phyloP scores from a whole-genome alignment of 2,888 invertebrate species.

The Idaea biselata region DNA sequence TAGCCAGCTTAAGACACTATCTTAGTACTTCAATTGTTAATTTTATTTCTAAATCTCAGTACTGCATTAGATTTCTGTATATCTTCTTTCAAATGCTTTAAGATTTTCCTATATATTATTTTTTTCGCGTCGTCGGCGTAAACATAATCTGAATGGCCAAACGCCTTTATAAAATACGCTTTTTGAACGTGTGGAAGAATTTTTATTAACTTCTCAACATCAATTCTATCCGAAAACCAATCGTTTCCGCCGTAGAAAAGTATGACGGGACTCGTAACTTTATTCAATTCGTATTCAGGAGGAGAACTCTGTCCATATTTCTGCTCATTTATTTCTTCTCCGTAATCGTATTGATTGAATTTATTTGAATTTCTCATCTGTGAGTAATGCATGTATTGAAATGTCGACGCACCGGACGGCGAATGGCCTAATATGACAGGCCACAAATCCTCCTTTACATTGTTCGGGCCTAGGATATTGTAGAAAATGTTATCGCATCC shows the following conservation, averaged over 20 bases:
- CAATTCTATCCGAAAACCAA: conserved; percentile 69
- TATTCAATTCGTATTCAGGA: conserved; percentile 55
- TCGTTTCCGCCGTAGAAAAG: conserved; percentile 61
- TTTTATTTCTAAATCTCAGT: neutral
- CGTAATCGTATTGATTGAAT: conserved; percentile 60
- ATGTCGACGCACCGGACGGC: conserved; percentile 80
- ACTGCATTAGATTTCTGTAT: neutral
- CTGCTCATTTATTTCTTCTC: conserved; percentile 39
- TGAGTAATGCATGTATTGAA: conserved; percentile 72
- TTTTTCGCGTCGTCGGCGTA: conserved; percentile 80
- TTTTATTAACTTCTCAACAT: conserved; percentile 62
- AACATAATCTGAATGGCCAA: conserved; percentile 84
- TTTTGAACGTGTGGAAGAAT: conserved; percentile 75
- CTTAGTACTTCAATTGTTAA: neutral
- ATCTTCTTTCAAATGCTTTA: conserved; percentile 12
- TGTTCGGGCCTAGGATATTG: conserved; percentile 46
- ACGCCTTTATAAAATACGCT: conserved; percentile 73
- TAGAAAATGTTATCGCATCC: conserved; percentile 49
- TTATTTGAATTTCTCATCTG: conserved; percentile 54
- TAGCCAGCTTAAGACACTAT: too few species aligned
- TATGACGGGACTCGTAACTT: conserved; percentile 47
- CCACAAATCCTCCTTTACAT: conserved; percentile 68
- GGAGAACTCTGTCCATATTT: conserved; percentile 65
- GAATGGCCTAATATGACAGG: conserved; percentile 81
- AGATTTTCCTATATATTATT: conserved; percentile 64